Evolutionary conservation across 2,113 vertebrate species (phyloP), one percentile per base, ranked within the genome.

Genomic region (Nycticryphes semicollaris): DNA sequence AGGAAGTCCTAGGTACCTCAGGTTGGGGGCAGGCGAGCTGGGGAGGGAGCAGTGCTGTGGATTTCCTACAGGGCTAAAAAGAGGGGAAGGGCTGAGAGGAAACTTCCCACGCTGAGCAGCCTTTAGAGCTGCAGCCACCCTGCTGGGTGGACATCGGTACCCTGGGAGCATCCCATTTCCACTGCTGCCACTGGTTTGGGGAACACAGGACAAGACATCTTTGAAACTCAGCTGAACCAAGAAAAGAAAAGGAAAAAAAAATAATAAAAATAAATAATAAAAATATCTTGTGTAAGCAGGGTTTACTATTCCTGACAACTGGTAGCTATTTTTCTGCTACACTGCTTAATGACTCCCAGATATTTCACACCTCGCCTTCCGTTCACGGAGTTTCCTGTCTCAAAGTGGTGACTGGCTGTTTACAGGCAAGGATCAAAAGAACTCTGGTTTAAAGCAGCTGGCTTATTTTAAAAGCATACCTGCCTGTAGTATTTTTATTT

Each of bases 291-390:
- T 87, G 47, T 74, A 84, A 94, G 56, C 57, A 60, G 43, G 43
- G 41, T 76, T 94, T 87, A 43, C 88, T 94, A 56, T 85, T 90
- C 85, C 90, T 69, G 88, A 87, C 53, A 76, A 47, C 39, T 51
- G 74, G 84, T 89, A 89, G 70, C 92, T 76, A 45, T 22, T 25
- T 31, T 85, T 93, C 62, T 90, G 62, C 48, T 70, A 21, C 18
- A 0, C 25, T 47, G 25, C 75, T 60, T 94, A 93, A 93, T 85
- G 90, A 94, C 62, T 93, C 88, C 88, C 92, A 93, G 94, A 80
- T 69, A 83, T 87, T 97, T 96, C 95, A 96, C 94, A 97, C 96
- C 85, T 96, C 92, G 92, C 80, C 60, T 89, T 87, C 81, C 25
- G 23, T 73, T 83, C 75, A 60, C 17, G 3, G 88, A 73, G 70